A percentile compares a stretch with the other conserved stretches of the same genome.
Evolutionary conservation across 1,140 invertebrate species (phyloP).

Genomic region (Zeugodacus cucurbitae): DNA sequence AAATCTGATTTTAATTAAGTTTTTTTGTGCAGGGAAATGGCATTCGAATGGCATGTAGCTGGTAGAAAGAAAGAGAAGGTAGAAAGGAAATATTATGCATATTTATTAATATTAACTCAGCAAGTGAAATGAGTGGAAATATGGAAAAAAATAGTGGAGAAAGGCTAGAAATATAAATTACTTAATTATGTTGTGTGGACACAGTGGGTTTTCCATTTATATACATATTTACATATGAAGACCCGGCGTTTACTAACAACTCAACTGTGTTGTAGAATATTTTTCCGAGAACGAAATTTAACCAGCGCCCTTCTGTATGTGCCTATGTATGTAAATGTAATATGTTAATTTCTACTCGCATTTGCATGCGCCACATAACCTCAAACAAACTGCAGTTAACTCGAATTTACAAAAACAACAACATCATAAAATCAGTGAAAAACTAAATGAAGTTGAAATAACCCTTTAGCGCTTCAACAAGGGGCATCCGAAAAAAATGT

Average conservation of each 20-base stretch:
- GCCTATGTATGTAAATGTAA: background rate
- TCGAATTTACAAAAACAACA: background rate
- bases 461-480: background rate
- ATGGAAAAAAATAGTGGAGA: background rate
- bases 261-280: background rate
- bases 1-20: background rate
- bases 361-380: background rate
- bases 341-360: background rate
- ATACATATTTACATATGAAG: background rate
- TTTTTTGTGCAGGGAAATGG: background rate
- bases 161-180: background rate
- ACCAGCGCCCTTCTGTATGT: background rate
- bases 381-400: background rate
- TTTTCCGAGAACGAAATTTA: background rate
- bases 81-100: background rate
- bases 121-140: background rate
- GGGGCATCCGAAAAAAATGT: background rate
- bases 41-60: background rate
- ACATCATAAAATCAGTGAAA: background rate
- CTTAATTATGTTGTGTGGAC: background rate
- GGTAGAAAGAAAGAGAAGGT: background rate
- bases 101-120: background rate
- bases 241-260: background rate
- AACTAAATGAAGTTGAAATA: background rate
- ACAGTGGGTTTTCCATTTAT: background rate